Evolutionary conservation across 2,888 invertebrate species (phyloP).

Genomic region (Lacanobia wlatinum): DNA sequence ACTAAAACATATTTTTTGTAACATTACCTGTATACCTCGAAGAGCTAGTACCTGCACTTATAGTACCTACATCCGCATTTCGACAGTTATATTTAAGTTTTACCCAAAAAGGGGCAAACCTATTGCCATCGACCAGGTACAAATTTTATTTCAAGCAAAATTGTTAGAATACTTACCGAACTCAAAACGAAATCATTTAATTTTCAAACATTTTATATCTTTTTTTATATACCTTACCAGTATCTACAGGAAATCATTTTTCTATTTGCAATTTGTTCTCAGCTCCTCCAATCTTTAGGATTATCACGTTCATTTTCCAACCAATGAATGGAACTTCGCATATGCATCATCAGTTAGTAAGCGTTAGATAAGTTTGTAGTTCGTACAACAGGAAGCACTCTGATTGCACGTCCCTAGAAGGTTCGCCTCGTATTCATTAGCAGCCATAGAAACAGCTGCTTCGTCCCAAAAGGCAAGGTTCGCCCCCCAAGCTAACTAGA

Average conservation of each 20-base stretch:
- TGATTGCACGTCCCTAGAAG: conserved; percentile 43
- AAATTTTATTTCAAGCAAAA: too few relatives aligned
- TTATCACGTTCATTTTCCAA: not conserved
- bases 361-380: conserved; percentile 21
- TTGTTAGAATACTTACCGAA: too few relatives aligned
- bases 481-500: conserved; percentile 11
- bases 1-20: not conserved
- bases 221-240: too few relatives aligned
- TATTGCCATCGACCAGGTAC: too few relatives aligned
- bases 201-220: too few relatives aligned
- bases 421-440: conserved; percentile 38
- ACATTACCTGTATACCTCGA: too few relatives aligned
- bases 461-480: conserved; percentile 29
- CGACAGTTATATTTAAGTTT: too few relatives aligned
- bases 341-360: conserved; percentile 18
- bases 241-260: not conserved
- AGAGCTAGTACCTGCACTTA: too few relatives aligned
- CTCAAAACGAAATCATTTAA: too few relatives aligned
- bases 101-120: too few relatives aligned
- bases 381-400: conserved; percentile 32
- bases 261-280: not conserved
- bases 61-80: too few relatives aligned
- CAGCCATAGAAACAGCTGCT: conserved; percentile 33
- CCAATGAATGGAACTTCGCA: not conserved
- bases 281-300: not conserved